Conservation (phyloP, 2,113 vertebrate species). For the Odobenus rosmarus region DNA sequence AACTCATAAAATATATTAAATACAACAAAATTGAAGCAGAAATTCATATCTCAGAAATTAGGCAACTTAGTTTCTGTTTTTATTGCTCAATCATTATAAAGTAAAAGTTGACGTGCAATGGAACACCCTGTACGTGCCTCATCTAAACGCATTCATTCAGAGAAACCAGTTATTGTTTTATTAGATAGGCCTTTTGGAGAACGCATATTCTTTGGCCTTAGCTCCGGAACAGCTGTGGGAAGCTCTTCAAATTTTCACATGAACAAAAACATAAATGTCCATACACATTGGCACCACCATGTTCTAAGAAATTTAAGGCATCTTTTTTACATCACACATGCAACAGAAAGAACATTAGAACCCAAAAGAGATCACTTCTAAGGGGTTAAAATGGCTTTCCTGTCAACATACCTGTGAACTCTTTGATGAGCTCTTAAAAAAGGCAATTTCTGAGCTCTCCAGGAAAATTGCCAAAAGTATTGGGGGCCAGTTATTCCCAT, state of each 20-base stretch:
- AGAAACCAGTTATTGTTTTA: slow-evolving; percentile 66
- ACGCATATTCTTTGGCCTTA: slow-evolving; percentile 26
- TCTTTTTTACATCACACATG: neutral
- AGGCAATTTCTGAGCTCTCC: neutral
- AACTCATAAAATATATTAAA: slow-evolving; percentile 60
- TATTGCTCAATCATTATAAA: slow-evolving; percentile 7
- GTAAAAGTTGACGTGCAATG: slow-evolving; percentile 12
- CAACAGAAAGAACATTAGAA: slow-evolving; percentile 25
- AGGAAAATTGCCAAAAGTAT: neutral
- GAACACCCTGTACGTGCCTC: slow-evolving; percentile 76
- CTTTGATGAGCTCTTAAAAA: neutral
- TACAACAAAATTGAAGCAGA: slow-evolving; percentile 66
- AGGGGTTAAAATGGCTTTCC: neutral
- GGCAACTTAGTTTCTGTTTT: slow-evolving; percentile 28
- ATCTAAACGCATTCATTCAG: slow-evolving; percentile 77
- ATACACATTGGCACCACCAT: neutral
- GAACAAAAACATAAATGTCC: slow-evolving; percentile 12
- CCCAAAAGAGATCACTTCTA: neutral
- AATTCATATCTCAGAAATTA: slow-evolving; percentile 50
- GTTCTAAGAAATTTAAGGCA: neutral
- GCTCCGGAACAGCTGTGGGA: neutral
- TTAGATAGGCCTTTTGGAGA: neutral
- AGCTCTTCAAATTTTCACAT: slow-evolving; percentile 2
- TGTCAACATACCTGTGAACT: neutral
- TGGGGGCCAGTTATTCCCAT: neutral